Percentiles rank a stretch among this genome's conserved stretches.
These are phyloP conservation scores for Epistrophe grossulariae DNA, from an alignment of 2,888 invertebrate species.

Conservation along the genomic window DNA sequence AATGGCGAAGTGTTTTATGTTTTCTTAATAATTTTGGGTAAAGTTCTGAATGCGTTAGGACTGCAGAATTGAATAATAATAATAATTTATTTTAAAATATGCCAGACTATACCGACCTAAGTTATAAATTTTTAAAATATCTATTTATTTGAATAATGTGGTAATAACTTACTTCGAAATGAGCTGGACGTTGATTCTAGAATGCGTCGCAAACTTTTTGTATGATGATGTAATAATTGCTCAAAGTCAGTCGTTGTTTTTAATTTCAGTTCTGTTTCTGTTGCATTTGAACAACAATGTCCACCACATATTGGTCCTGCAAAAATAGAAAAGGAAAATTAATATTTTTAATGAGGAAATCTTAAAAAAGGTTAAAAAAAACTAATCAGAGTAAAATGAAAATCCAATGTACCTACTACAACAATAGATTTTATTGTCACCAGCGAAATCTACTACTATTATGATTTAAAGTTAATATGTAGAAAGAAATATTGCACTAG, in stretches of 20 bases:
- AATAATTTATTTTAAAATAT: not conserved
- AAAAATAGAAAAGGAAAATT: constrained; percentile 61
- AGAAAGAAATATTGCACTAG: too few species aligned
- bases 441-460: too few species aligned
- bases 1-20: not conserved
- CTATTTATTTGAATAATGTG: not conserved
- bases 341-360: not conserved
- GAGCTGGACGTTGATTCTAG: constrained; percentile 89
- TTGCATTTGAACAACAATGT: constrained; percentile 82
- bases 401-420: too few species aligned
- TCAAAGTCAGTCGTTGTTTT: constrained; percentile 86
- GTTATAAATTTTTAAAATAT: not conserved
- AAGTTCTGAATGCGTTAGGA: not conserved
- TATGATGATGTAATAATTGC: constrained; percentile 88
- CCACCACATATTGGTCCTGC: constrained; percentile 83
- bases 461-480: too few species aligned
- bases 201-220: constrained; percentile 90
- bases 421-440: too few species aligned
- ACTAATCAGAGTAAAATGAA: too few species aligned
- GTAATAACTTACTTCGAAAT: constrained; percentile 88
- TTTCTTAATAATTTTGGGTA: not conserved
- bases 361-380: not conserved
- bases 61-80: not conserved
- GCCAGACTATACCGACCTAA: not conserved
- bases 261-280: constrained; percentile 82